Conservation (phyloP, 2,888 invertebrate species). For the Dendrolimus pini region DNA sequence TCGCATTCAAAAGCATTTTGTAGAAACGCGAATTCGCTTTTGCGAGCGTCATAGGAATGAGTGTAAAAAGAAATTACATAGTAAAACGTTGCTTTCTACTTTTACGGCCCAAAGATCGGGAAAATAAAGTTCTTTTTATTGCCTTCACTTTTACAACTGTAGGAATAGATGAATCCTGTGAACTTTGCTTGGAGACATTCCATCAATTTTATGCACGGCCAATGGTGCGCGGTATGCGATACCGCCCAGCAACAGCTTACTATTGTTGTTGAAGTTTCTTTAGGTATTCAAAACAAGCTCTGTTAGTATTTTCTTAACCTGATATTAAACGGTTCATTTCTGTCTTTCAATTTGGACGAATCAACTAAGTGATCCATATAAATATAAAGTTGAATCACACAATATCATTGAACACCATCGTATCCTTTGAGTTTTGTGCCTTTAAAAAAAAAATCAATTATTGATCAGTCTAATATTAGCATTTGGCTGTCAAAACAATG, state of each 20-base stretch:
- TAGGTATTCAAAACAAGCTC: too few species aligned
- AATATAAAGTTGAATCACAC: too few species aligned
- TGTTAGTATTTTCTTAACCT: too few species aligned
- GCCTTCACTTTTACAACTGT: constrained; percentile 47
- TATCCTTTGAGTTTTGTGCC: too few species aligned
- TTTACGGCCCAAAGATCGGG: constrained; percentile 54
- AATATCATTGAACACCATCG: too few species aligned
- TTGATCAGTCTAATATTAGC: too few species aligned
- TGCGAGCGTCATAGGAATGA: constrained; percentile 36
- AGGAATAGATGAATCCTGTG: constrained; percentile 49
- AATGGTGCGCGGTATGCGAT: background rate
- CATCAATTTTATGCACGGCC: constrained; percentile 5
- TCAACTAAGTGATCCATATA: too few species aligned
- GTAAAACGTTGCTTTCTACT: constrained; percentile 55
- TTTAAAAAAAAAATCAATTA: too few species aligned
- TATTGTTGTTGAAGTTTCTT: constrained; percentile 1
- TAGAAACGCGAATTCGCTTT: constrained; percentile 32
- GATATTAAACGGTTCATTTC: too few species aligned
- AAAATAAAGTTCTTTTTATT: constrained; percentile 64
- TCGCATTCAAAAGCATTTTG: constrained; percentile 21
- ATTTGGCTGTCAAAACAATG: too few species aligned
- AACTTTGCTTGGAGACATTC: constrained; percentile 31
- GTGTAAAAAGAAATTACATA: constrained; percentile 54
- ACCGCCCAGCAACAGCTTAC: background rate
- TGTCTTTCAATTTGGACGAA: too few species aligned